Percentiles rank a stretch among this genome's conserved stretches.
These are phyloP conservation scores for Papilio elwesi DNA, from an alignment of 2,888 invertebrate genomes.

Conservation along the genomic window DNA sequence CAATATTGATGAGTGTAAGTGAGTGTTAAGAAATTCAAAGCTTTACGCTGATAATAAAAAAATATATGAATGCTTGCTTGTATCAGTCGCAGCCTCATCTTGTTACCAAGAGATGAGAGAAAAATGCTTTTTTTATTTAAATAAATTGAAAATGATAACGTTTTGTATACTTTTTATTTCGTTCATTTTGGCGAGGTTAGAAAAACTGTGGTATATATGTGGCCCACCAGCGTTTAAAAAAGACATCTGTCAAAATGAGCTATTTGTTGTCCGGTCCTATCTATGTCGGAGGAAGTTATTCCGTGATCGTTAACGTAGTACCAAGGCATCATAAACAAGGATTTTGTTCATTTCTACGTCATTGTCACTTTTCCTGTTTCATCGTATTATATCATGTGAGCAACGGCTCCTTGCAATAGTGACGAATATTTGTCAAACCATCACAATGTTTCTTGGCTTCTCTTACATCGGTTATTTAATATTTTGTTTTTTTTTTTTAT, in stretches of 20 bases:
- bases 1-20: neutral
- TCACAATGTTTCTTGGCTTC: too few relatives aligned
- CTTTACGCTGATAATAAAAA: neutral
- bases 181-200: too few relatives aligned
- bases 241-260: neutral
- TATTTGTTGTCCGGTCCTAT: neutral
- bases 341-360: slow-evolving; percentile 28
- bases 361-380: slow-evolving; percentile 23
- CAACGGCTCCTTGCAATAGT: slow-evolving; percentile 1
- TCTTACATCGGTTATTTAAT: too few relatives aligned
- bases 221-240: neutral
- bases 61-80: neutral
- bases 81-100: neutral
- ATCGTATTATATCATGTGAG: slow-evolving; percentile 10
- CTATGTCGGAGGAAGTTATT: slow-evolving; percentile 1
- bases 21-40: neutral
- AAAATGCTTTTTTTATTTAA: too few relatives aligned
- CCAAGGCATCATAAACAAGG: neutral
- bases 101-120: neutral
- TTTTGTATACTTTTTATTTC: too few relatives aligned
- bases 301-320: slow-evolving; percentile 1
- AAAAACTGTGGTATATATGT: neutral
- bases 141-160: too few relatives aligned
- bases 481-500: too few relatives aligned
- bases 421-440: too few relatives aligned